Evolutionary conservation across 2,113 vertebrate species (phyloP).

Genomic region (Rhinoderma darwinii): DNA sequence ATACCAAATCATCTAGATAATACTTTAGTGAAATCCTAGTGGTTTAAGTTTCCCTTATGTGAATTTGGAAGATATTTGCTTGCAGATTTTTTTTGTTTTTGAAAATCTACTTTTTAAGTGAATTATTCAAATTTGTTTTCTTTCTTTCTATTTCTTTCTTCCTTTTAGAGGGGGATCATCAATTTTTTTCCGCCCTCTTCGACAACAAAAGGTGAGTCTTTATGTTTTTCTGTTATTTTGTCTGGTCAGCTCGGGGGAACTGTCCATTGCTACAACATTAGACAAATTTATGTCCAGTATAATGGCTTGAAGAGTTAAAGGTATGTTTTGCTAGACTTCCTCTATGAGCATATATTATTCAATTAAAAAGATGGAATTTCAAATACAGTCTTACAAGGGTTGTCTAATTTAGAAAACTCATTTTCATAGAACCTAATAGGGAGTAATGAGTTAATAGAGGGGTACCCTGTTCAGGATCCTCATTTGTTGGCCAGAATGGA

Average conservation of each 20-base stretch:
- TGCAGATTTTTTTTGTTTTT: not conserved
- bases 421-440: too few relatives aligned
- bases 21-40: not conserved
- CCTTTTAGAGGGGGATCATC: slow-evolving; percentile 8
- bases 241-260: not conserved
- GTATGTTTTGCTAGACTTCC: too few relatives aligned
- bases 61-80: not conserved
- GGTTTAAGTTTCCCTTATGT: not conserved
- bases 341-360: too few relatives aligned
- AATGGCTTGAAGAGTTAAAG: too few relatives aligned
- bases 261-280: not conserved
- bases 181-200: not conserved
- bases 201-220: slow-evolving; percentile 19
- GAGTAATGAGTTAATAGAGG: too few relatives aligned
- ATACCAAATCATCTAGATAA: not conserved
- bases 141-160: too few relatives aligned
- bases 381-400: too few relatives aligned
- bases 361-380: too few relatives aligned
- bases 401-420: too few relatives aligned
- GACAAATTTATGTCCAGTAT: not conserved
- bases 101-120: not conserved
- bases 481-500: too few relatives aligned
- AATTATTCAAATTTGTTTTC: not conserved
- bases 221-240: not conserved
- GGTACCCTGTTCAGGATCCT: too few relatives aligned